phyloP scores from a whole-genome alignment of 2,888 invertebrate genomes.

The Philopedon plagiatum region DNA sequence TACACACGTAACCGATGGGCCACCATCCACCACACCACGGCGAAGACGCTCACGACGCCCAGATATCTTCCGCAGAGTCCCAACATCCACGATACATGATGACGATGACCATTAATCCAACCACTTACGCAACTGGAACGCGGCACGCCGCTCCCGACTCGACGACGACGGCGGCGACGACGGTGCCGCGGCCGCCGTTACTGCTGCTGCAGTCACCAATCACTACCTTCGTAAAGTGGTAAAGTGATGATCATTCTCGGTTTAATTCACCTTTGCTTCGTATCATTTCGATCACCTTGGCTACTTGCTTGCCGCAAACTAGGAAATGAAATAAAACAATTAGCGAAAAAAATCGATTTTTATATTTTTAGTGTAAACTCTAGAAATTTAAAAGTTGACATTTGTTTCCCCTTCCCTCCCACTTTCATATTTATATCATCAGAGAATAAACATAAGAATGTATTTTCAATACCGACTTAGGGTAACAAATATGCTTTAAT shows the following conservation, averaged over 20 bases:
- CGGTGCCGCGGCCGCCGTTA: background rate
- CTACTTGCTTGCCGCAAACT: background rate
- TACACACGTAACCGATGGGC: conserved; percentile 7
- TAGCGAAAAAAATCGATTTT: too few relatives aligned
- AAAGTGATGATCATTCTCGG: background rate
- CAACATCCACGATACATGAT: conserved; percentile 4
- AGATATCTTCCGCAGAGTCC: conserved; percentile 10
- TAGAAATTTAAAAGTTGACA: too few relatives aligned
- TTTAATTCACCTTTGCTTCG: background rate
- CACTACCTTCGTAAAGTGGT: background rate
- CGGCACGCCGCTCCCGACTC: conserved; percentile 18
- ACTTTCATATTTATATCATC: too few relatives aligned
- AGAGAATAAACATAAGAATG: too few relatives aligned
- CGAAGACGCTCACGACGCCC: conserved; percentile 22
- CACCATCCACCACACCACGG: conserved; percentile 18
- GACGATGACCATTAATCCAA: conserved; percentile 1
- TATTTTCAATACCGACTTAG: too few relatives aligned
- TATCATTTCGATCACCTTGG: conserved; percentile 4
- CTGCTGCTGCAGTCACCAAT: background rate
- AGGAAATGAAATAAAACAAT: background rate
- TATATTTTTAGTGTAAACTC: too few relatives aligned
- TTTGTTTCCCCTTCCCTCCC: too few relatives aligned
- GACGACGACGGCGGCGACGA: conserved; percentile 21
- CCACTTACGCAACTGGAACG: conserved; percentile 17
- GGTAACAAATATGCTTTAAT: too few relatives aligned